phyloP scores from a whole-genome alignment of 2,797 vertebrate genomes.

The Lacerta bilineata region DNA sequence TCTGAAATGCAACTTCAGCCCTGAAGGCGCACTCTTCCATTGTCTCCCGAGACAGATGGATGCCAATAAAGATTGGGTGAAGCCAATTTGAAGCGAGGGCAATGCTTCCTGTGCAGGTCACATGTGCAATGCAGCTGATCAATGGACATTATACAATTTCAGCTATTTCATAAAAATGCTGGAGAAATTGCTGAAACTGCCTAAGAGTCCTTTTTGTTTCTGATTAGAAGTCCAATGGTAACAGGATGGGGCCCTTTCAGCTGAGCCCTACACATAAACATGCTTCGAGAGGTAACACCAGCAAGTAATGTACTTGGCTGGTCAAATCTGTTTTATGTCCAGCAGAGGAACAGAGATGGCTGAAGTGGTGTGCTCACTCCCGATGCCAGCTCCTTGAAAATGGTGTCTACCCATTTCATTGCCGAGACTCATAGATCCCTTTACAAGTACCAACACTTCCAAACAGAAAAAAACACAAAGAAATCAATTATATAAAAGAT shows the following conservation, averaged over 20 bases:
- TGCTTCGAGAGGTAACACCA: background rate
- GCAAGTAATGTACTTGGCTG: background rate
- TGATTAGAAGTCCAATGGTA: background rate
- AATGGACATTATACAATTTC: background rate
- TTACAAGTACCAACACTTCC: background rate
- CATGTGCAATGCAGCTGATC: background rate
- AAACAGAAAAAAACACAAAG: background rate
- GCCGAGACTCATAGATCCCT: background rate
- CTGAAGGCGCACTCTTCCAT: no score
- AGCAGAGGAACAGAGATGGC: background rate
- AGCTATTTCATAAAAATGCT: background rate
- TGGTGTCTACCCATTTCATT: no score
- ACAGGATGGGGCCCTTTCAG: no score
- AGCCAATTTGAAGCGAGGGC: no score
- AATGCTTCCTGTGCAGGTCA: no score
- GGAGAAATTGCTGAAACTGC: background rate
- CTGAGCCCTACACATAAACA: background rate
- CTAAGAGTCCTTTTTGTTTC: background rate
- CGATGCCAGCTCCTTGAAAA: background rate
- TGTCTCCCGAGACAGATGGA: no score
- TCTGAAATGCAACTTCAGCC: no score
- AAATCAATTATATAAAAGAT: background rate
- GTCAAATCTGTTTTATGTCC: background rate
- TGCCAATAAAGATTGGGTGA: no score
- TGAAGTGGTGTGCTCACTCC: background rate